Conservation (phyloP, 2,797 vertebrate genomes). For the Aselliscus stoliczkanus region DNA sequence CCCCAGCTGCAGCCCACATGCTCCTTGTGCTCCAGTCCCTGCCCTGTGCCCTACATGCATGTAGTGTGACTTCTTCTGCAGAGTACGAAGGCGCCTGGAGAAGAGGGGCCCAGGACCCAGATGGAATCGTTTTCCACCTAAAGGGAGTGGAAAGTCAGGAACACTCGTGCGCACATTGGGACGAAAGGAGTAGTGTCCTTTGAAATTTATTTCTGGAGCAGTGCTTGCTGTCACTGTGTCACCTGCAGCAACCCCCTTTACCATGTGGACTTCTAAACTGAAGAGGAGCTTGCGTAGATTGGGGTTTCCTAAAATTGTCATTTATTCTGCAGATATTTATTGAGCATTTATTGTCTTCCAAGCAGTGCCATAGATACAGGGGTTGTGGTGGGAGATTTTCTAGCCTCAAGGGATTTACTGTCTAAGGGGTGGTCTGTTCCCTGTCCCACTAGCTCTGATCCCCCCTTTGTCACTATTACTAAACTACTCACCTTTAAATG, state of each 20-base stretch:
- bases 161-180: fast-evolving
- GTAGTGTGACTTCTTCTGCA: background rate
- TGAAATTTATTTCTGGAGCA: background rate
- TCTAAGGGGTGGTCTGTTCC: background rate
- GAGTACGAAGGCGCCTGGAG: background rate
- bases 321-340: background rate
- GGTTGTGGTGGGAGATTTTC: background rate
- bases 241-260: background rate
- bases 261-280: background rate
- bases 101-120: background rate
- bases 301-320: background rate
- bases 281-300: background rate
- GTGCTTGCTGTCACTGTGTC: background rate
- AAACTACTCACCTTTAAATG: background rate
- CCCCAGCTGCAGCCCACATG: background rate
- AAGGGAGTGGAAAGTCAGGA: background rate
- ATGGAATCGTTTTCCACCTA: background rate
- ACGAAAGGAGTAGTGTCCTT: background rate
- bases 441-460: background rate
- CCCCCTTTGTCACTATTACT: background rate
- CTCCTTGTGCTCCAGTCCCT: background rate
- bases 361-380: background rate
- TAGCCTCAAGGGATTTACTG: background rate
- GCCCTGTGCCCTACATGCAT: background rate
- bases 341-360: background rate